Conservation (phyloP, 1,140 invertebrate genomes). For the Andricus grossulariae region DNA sequence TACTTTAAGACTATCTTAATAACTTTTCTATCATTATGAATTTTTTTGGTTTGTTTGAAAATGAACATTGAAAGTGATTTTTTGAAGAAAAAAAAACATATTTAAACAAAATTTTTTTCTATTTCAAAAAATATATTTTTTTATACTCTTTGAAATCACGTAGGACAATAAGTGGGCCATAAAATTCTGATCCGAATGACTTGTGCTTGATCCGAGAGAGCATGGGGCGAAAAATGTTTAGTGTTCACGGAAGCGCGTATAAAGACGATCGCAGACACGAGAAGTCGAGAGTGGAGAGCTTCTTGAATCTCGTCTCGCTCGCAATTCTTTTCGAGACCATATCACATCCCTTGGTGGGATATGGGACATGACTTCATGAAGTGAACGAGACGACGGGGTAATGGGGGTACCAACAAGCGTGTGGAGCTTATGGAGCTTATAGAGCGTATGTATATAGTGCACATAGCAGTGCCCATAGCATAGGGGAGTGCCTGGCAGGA, state of each 20-base stretch:
- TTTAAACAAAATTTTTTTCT: too few relatives aligned
- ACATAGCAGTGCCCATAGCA: conserved; percentile 49
- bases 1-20: too few relatives aligned
- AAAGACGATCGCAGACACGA: conserved; percentile 3
- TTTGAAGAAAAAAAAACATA: too few relatives aligned
- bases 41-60: too few relatives aligned
- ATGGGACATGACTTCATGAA: conserved; percentile 41
- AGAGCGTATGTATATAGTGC: conserved; percentile 53
- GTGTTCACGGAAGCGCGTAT: conserved; percentile 26
- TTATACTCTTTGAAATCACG: too few relatives aligned
- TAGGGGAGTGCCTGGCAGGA: conserved; percentile 70
- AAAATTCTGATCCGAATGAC: conserved; percentile 17
- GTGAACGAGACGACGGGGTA: conserved; percentile 18
- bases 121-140: too few relatives aligned
- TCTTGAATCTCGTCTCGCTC: too few relatives aligned
- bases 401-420: conserved; percentile 34
- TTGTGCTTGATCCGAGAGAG: conserved; percentile 9
- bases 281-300: not conserved
- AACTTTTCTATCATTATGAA: too few relatives aligned
- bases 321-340: not conserved
- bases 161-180: not conserved
- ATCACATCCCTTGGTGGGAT: conserved; percentile 18
- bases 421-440: conserved; percentile 39
- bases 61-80: too few relatives aligned
- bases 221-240: not conserved